Evolutionary conservation across 2,888 invertebrate genomes (phyloP), one percentile per base, ranked within the genome.

Genomic region (Acholoe squamosa): DNA sequence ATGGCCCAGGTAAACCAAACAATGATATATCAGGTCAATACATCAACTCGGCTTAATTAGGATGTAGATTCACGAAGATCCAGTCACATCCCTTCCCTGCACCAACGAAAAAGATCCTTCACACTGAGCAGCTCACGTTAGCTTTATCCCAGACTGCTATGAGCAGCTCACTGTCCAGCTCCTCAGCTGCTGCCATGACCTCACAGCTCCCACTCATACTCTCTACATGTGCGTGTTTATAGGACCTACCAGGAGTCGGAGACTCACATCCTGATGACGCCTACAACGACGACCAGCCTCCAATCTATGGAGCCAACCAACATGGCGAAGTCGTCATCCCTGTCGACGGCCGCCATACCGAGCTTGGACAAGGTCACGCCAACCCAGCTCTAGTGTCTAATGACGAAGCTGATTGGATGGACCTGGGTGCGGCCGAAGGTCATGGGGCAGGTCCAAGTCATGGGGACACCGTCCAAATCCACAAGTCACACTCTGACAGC

Each of bases 271-370:
- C n/a, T 84, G 84, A 84, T 84, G 77, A 77, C 33, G 84, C 34
- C n/a, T 0, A 14, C 84, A 1, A n/a, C n/a, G 43, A 33, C 25
- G 86, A 86, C 22, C 54, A 28, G 28, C 54, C 52, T 25, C 86
- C 86, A 54, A 54, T 86, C 52, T 52, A 28, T 25, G 52, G 54
- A 54, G 86, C 86, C 28, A 86, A 86, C 86, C 86, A 86, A 54
- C 25, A 86, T 54, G 86, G 54, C 28, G 86, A 86, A 31, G 86
- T 86, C 25, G 28, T 54, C 52, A 86, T 86, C 33, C 86, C 86
- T 25, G 54, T 22, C 19, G 86, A 86, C 86, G 86, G 52, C n/a
- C 43, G 84, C 43, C 84, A n/a, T 43, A 34, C 34, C 51, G 1
- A 5, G 22, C 12, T 10, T 0, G 51, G 84, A 34, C 84, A 86